Percentiles rank a stretch among this genome's conserved stretches.
Conservation (phyloP, 2,113 vertebrate species). For the Xiphophorus hellerii region DNA sequence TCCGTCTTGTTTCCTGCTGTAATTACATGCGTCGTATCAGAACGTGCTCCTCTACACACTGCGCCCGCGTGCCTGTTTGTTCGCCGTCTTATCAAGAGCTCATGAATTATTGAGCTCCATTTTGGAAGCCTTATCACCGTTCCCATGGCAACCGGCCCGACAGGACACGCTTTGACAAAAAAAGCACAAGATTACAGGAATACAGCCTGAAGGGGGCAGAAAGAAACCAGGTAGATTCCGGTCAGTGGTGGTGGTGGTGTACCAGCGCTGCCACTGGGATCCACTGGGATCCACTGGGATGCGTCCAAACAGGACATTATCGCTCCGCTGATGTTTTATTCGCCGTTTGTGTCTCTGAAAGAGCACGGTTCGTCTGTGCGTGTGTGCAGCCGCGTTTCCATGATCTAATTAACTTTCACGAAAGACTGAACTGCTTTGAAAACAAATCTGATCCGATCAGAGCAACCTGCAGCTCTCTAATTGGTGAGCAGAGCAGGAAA, state of each 20-base stretch:
- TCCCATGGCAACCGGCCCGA: constrained; percentile 62
- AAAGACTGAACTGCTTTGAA: background rate
- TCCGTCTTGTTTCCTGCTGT: constrained; percentile 16
- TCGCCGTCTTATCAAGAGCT: constrained; percentile 52
- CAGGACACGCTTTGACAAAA: constrained; percentile 17
- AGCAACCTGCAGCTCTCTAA: constrained; percentile 3
- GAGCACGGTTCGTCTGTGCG: background rate
- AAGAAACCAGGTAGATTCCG: constrained; percentile 12
- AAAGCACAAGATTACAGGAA: constrained; percentile 29
- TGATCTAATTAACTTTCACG: constrained; percentile 15
- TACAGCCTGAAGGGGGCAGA: constrained; percentile 14
- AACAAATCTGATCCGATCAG: background rate
- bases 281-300: background rate
- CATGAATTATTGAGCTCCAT: constrained; percentile 69
- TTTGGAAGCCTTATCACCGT: constrained; percentile 61
- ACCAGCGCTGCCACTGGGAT: constrained; percentile 23
- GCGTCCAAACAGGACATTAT: constrained; percentile 28
- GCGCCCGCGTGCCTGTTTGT: constrained; percentile 10
- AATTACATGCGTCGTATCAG: constrained; percentile 27
- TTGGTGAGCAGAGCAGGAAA: background rate
- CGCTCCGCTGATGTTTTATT: constrained; percentile 44
- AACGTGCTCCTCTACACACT: background rate
- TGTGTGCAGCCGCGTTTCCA: background rate
- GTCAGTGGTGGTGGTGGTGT: background rate
- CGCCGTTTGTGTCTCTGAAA: background rate